These are phyloP conservation scores for Colletes collaris DNA, from an alignment of 2,888 invertebrate genomes.

Conservation along the genomic window DNA sequence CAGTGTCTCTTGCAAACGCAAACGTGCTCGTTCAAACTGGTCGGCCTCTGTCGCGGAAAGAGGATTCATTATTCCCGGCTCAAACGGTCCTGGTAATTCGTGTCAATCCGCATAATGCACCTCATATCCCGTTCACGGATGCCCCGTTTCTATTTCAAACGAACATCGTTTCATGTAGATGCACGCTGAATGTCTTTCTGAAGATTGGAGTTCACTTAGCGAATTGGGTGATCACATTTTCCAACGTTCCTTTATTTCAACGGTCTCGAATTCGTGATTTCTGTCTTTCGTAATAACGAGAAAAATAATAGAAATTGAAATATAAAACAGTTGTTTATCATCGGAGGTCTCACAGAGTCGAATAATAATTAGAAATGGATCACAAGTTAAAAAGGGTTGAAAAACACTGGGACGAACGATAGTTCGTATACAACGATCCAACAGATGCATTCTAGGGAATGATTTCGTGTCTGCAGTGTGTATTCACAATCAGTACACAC, in stretches of 20 bases:
- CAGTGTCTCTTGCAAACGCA: not conserved
- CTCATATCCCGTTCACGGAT: constrained; percentile 34
- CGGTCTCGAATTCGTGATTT: no score
- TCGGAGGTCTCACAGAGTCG: no score
- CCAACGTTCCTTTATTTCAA: no score
- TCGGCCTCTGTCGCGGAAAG: constrained; percentile 19
- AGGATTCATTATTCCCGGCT: constrained; percentile 25
- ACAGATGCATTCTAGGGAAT: not conserved
- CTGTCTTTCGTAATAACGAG: no score
- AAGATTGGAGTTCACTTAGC: not conserved
- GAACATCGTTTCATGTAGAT: not conserved
- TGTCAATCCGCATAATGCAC: constrained; percentile 41
- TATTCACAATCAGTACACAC: not conserved
- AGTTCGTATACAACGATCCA: not conserved
- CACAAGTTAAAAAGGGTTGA: no score
- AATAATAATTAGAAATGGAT: no score
- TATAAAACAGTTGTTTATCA: no score
- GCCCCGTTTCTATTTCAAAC: constrained; percentile 12
- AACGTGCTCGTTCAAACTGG: constrained; percentile 16
- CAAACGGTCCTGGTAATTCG: constrained; percentile 39
- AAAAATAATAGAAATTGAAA: no score
- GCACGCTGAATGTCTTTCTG: no score
- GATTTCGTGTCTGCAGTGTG: not conserved
- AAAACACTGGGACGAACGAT: no score
- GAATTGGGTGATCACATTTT: not conserved